Evolutionary conservation across 1,140 invertebrate species (phyloP), one percentile per base, ranked within the genome.

Genomic region (Conopomorpha cramerella): DNA sequence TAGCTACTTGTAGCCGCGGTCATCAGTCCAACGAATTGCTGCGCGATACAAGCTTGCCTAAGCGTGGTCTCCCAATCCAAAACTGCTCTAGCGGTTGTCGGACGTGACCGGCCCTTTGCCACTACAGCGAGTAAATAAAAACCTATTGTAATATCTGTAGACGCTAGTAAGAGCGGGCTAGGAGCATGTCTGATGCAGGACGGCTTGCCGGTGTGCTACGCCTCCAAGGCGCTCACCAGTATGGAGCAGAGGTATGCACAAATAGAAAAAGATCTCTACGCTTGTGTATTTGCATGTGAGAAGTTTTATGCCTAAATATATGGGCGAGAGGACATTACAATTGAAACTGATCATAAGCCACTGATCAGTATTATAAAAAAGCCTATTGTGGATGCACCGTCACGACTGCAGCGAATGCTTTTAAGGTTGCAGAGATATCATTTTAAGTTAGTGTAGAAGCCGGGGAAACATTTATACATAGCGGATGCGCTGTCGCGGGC

Each of bases 291-390:
- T 41, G 77, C 55, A 0, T 56, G 73, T n/a, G 41, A 67, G 33
- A 54, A 62, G 36, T 78, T 78, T 38, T 25, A 48, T 28, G 43
- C 54, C 14, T 81, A 68, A 43, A 41, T 81, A 8, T 57, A 52
- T 43, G 63, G 58, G 10, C 63, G 41, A 34, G 48, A 39, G 41
- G 37, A 61, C 15, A 63, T 81, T 18, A 58, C 33, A 3, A 57
- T 81, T 1, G 51, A 71, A 40, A 78, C 66, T 3, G 78, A 82
- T 44, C 77, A 82, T 34, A 61, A 67, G 38, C 65, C 71, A 1
- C 41, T 81, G 8, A 54, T 64, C 16, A 18, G 18, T 14, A 72
- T 80, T 31, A 47, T 65, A 16, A 55, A 52, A 36, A 80, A 77
- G 44, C 51, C 55, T 8, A 43, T 79, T 14, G 15, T 53, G 26